Percentiles rank a stretch among this genome's conserved stretches.
phyloP scores from a whole-genome alignment of 2,888 invertebrate genomes.

The Thalpophila matura region DNA sequence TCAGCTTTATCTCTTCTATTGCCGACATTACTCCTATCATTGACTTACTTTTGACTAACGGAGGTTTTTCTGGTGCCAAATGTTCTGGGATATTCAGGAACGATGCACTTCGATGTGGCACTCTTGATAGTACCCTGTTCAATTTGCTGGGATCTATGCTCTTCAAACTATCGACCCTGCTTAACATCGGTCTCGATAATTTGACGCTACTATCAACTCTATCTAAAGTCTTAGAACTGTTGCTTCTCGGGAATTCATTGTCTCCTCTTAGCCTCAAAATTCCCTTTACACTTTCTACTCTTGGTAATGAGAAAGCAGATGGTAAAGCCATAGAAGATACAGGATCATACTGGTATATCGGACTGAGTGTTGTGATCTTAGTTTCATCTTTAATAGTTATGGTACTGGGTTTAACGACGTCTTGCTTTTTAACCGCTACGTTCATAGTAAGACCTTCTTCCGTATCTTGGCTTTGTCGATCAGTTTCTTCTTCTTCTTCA shows the following conservation, averaged over 20 bases:
- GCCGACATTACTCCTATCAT: constrained; percentile 81
- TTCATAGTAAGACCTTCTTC: constrained; percentile 87
- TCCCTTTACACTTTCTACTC: constrained; percentile 85
- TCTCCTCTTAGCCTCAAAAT: constrained; percentile 78
- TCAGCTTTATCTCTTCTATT: constrained; percentile 79
- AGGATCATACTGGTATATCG: constrained; percentile 85
- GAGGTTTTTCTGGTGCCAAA: constrained; percentile 82
- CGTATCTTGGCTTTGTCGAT: constrained; percentile 79
- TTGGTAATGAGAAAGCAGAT: constrained; percentile 79
- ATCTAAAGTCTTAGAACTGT: constrained; percentile 81
- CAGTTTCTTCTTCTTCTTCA: constrained; percentile 86
- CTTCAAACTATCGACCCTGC: constrained; percentile 86
- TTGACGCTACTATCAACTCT: constrained; percentile 79
- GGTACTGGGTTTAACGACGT: constrained; percentile 85
- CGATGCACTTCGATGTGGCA: constrained; percentile 87
- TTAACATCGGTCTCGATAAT: constrained; percentile 74
- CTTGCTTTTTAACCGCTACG: constrained; percentile 82
- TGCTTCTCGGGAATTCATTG: constrained; percentile 75
- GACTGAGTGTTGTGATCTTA: constrained; percentile 83
- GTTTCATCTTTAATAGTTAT: constrained; percentile 85
- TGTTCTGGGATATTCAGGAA: constrained; percentile 87
- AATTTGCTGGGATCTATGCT: constrained; percentile 84
- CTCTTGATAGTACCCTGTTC: constrained; percentile 82
- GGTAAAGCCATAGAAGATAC: constrained; percentile 78
- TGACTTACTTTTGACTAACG: constrained; percentile 83